phyloP scores from a whole-genome alignment of 1,140 invertebrate genomes.

The Apis florea region DNA sequence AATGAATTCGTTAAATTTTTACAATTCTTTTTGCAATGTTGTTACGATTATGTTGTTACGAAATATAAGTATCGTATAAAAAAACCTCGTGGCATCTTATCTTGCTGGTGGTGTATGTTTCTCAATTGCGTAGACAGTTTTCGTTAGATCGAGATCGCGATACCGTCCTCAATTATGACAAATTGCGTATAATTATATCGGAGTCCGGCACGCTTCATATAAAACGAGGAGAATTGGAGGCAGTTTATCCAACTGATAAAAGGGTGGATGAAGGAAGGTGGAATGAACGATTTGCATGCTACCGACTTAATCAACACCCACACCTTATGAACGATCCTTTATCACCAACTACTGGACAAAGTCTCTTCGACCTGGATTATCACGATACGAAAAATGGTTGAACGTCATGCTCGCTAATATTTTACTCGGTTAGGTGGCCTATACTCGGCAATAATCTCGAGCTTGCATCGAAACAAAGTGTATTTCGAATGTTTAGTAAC shows the following conservation, averaged over 20 bases:
- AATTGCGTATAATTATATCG: slow-evolving; percentile 48
- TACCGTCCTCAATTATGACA: slow-evolving; percentile 45
- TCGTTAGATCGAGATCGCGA: slow-evolving; percentile 16
- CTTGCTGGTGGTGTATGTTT: background rate
- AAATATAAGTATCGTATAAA: too few relatives aligned
- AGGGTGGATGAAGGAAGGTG: slow-evolving; percentile 41
- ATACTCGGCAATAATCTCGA: slow-evolving; percentile 16
- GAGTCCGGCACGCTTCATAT: background rate
- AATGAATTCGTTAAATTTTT: too few relatives aligned
- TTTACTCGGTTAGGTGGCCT: background rate
- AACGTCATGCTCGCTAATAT: slow-evolving; percentile 47
- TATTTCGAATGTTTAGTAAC: slow-evolving; percentile 8
- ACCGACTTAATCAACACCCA: slow-evolving; percentile 49
- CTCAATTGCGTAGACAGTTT: slow-evolving; percentile 16
- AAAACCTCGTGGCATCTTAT: too few relatives aligned
- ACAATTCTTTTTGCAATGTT: too few relatives aligned
- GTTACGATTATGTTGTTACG: too few relatives aligned
- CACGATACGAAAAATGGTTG: slow-evolving; percentile 48
- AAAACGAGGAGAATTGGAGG: background rate
- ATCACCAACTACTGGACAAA: slow-evolving; percentile 38
- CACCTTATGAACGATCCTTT: slow-evolving; percentile 49
- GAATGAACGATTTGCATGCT: slow-evolving; percentile 52
- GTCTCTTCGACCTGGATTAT: slow-evolving; percentile 38
- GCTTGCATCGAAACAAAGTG: slow-evolving; percentile 31
- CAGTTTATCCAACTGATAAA: slow-evolving; percentile 45